phyloP scores from a whole-genome alignment of 2,797 vertebrate genomes.

The Erpetoichthys calabaricus region DNA sequence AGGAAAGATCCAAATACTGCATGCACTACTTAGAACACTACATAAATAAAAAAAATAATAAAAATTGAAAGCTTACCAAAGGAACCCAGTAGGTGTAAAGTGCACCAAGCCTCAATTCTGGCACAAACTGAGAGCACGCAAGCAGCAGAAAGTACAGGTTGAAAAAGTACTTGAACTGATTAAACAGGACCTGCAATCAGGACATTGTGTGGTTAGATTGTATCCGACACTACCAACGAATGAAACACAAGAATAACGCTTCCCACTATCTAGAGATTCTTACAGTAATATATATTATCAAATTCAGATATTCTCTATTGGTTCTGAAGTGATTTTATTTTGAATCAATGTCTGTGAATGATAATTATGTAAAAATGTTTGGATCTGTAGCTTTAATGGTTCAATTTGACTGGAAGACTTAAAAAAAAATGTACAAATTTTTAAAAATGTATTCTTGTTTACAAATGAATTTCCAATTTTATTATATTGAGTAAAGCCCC shows the following conservation, averaged over 20 bases:
- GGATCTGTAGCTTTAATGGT: too few species aligned
- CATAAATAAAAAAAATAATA: neutral
- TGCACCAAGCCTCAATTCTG: conserved; percentile 78
- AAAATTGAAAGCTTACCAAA: conserved; percentile 61
- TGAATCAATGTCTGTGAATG: too few species aligned
- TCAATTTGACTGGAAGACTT: too few species aligned
- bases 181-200: conserved; percentile 70
- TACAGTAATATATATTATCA: too few species aligned
- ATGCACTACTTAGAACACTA: neutral
- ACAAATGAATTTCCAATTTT: too few species aligned
- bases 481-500: too few species aligned
- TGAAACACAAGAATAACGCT: neutral
- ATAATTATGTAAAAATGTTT: too few species aligned
- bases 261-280: neutral
- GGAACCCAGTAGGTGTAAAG: conserved; percentile 98
- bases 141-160: conserved; percentile 92
- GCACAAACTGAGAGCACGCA: conserved; percentile 92
- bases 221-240: neutral
- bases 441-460: too few species aligned
- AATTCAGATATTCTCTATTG: too few species aligned
- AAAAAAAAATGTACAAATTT: too few species aligned
- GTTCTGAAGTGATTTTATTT: too few species aligned
- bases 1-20: neutral
- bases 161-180: conserved; percentile 98
- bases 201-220: neutral